Evolutionary conservation across 2,113 vertebrate species (phyloP).

Genomic region (Mus pahari): DNA sequence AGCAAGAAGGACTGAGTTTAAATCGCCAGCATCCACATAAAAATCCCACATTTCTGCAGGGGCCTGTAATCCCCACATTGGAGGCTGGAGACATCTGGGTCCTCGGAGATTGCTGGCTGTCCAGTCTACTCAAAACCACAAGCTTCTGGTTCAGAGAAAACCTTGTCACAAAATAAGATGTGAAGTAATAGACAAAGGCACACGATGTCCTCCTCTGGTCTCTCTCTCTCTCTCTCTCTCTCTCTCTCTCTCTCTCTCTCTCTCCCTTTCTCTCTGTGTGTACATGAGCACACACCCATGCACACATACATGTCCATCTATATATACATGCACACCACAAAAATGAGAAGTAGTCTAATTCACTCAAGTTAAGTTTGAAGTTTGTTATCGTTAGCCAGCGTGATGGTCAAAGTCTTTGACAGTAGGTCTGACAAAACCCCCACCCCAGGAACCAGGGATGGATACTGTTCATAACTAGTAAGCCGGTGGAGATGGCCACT

Average conservation of each 20-base stretch:
- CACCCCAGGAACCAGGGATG: background rate
- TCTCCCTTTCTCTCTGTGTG: no score
- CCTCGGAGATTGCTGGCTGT: background rate
- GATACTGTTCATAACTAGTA: background rate
- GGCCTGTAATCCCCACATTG: background rate
- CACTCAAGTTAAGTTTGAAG: constrained; percentile 38
- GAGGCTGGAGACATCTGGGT: background rate
- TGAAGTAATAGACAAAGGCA: background rate
- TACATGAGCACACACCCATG: background rate
- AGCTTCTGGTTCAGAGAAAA: background rate
- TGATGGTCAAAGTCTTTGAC: constrained; percentile 1
- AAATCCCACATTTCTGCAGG: background rate
- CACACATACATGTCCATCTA: background rate
- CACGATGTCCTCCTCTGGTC: background rate
- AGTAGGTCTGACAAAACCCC: background rate
- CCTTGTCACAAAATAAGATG: background rate
- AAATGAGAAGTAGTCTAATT: constrained; percentile 12
- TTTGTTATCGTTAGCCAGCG: background rate
- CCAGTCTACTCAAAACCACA: background rate
- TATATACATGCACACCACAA: background rate
- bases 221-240: no score
- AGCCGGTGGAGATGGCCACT: background rate
- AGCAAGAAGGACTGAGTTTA: background rate
- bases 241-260: no score
- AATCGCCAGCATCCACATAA: background rate